Percentiles rank a stretch among this genome's conserved stretches.
Evolutionary conservation across 2,888 invertebrate species (phyloP).

Genomic region (Druceiella hillmani): DNA sequence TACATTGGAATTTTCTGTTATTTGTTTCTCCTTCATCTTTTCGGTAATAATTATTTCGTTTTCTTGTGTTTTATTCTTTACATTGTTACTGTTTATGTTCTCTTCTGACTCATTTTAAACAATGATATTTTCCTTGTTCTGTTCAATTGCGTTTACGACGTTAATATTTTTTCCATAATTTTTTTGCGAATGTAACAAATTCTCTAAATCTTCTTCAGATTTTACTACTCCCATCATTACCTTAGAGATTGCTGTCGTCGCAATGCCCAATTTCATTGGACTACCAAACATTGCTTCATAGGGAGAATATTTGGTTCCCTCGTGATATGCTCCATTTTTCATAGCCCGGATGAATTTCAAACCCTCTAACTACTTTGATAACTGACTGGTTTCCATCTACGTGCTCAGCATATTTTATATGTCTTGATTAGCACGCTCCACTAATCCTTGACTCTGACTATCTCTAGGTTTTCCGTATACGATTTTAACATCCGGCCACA

Average conservation of each 20-base stretch:
- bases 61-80: constrained; percentile 7
- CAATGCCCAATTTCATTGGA: constrained; percentile 11
- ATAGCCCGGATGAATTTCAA: no score
- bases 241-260: constrained; percentile 8
- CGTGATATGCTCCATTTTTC: no score
- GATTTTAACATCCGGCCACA: no score
- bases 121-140: constrained; percentile 4
- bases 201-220: constrained; percentile 7
- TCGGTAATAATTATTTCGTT: constrained; percentile 4
- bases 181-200: constrained; percentile 8
- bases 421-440: no score
- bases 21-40: constrained; percentile 3
- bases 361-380: no score
- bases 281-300: constrained; percentile 6
- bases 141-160: constrained; percentile 6
- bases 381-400: no score
- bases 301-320: no score
- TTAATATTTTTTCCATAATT: no score
- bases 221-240: constrained; percentile 5
- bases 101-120: constrained; percentile 6
- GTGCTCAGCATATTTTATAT: no score
- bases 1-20: constrained; percentile 2
- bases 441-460: no score
- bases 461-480: no score
- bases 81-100: constrained; percentile 6